These are phyloP conservation scores for Atractosteus spatula DNA, from an alignment of 2,113 vertebrate genomes.

Conservation along the genomic window DNA sequence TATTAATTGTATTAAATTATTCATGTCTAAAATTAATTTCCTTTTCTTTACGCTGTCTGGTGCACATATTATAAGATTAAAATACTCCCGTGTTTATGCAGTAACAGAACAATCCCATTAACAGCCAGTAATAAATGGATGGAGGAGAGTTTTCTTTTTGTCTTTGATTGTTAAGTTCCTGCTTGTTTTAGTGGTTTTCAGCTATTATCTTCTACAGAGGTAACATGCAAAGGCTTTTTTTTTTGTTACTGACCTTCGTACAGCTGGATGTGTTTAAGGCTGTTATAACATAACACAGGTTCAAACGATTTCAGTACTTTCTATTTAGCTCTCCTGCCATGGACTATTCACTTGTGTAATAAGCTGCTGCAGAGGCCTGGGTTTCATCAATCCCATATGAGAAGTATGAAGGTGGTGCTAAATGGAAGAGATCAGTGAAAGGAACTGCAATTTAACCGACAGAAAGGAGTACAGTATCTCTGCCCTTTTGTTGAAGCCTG, in stretches of 20 bases:
- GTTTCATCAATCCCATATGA: slow-evolving; percentile 74
- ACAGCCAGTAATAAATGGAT: slow-evolving; percentile 59
- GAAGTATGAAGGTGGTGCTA: slow-evolving; percentile 43
- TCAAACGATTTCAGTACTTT: slow-evolving; percentile 77
- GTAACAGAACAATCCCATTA: slow-evolving; percentile 60
- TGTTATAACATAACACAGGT: slow-evolving; percentile 77
- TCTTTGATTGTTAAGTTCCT: slow-evolving; percentile 68
- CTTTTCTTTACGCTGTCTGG: slow-evolving; percentile 40
- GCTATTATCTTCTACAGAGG: slow-evolving; percentile 70
- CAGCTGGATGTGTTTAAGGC: slow-evolving; percentile 78
- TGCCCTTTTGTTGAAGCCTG: background rate
- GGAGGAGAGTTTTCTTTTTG: slow-evolving; percentile 57
- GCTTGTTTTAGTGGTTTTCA: slow-evolving; percentile 64
- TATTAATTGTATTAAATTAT: slow-evolving; percentile 63
- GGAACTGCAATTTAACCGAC: background rate
- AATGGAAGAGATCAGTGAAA: slow-evolving; percentile 22
- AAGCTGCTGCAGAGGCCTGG: slow-evolving; percentile 70
- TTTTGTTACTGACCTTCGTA: slow-evolving; percentile 71
- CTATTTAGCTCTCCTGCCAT: slow-evolving; percentile 75
- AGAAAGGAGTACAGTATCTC: background rate
- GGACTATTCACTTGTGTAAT: slow-evolving; percentile 74
- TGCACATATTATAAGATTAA: slow-evolving; percentile 49
- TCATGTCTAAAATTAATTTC: slow-evolving; percentile 47
- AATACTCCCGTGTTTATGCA: slow-evolving; percentile 42
- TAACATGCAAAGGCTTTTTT: slow-evolving; percentile 66